Conservation (phyloP, 2,888 invertebrate genomes). For the Drosophila mimica region DNA sequence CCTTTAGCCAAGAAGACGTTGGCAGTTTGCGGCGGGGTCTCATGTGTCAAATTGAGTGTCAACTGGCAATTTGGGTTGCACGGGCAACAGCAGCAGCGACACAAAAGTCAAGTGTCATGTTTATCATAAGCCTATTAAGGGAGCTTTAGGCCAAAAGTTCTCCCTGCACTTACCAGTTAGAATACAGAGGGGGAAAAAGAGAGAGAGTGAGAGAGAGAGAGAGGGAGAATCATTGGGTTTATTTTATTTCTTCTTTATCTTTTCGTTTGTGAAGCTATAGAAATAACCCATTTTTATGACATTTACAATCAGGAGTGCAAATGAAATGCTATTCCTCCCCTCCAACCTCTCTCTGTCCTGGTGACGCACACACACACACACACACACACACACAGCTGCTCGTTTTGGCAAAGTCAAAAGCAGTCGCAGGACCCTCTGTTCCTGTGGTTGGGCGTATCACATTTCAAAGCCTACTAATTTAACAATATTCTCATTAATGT, state of each 20-base stretch:
- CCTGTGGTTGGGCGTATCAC: slow-evolving; percentile 82
- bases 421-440: slow-evolving; percentile 47
- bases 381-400: slow-evolving; percentile 63
- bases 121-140: slow-evolving; percentile 84
- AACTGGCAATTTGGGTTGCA: slow-evolving; percentile 82
- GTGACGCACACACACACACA: not conserved
- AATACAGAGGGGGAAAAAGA: not conserved
- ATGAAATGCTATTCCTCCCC: slow-evolving; percentile 31
- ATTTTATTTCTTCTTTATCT: slow-evolving; percentile 4
- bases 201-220: not conserved
- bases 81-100: slow-evolving; percentile 13
- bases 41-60: slow-evolving; percentile 84
- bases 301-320: slow-evolving; percentile 51
- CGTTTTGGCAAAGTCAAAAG: slow-evolving; percentile 70
- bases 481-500: slow-evolving; percentile 85
- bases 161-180: not conserved
- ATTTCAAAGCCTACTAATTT: slow-evolving; percentile 84
- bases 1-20: slow-evolving; percentile 18
- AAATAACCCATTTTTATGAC: slow-evolving; percentile 73
- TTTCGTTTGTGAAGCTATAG: slow-evolving; percentile 64
- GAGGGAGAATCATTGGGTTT: not conserved
- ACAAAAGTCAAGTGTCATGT: slow-evolving; percentile 83
- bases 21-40: slow-evolving; percentile 62
- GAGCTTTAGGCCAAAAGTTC: slow-evolving; percentile 63
- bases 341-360: not conserved